Evolutionary conservation across 1,140 invertebrate species (phyloP), one percentile per base, ranked within the genome.

Genomic region (Drosophila kohkoa): DNA sequence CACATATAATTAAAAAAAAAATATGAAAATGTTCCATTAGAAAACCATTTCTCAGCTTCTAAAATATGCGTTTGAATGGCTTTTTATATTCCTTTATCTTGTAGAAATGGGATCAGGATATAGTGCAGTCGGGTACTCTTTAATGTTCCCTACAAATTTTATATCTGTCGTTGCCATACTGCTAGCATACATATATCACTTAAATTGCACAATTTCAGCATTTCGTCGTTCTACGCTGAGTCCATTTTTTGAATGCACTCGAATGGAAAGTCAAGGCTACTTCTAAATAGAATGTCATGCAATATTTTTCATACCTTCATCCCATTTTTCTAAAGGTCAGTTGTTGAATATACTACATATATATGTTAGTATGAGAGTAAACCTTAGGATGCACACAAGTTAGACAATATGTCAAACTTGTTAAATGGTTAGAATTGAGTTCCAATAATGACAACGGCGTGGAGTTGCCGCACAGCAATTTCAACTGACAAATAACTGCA

Each of bases 131-230:
- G 5, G 6, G 5, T 2, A 32, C 6, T 7, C 30, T 32, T 1
- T 5, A 32, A 6, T 32, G 1, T 6, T 32, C 7, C 0, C 30
- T 8, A 32, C 30, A 32, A 32, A 32, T 35, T 35, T 25, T 25
- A 25, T 16, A 11, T 11, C 13, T 54, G 8, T 45, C 5, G 30
- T 32, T 30, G 49, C 16, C 30, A 46, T 43, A 1, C 41, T 43
- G 59, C 43, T 70, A 41, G 79, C 69, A 67, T 67, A 4, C 69
- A 67, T 67, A 4, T 25, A 25, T 25, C 20, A 25, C 20, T 75
- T 77, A 77, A 85, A 83, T 80, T 80, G 81, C 81, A 80, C 81
- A 83, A 65, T 80, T 83, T 66, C 64, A 38, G 45, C 45, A 55
- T 45, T 74, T 55, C 60, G 62, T 38, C 51, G n/a, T 35, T 32